Conservation (phyloP, 2,113 vertebrate genomes). For the human region GRCh38 chr19:2405501-2406000, state of each 20-base stretch:
- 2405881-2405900: too few relatives aligned
- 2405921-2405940: too few relatives aligned
- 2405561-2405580: too few relatives aligned
- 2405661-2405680: neutral
- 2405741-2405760: neutral
- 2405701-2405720: neutral
- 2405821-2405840: neutral
- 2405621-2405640: neutral
- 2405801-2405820: neutral
- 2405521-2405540: conserved; percentile 97
- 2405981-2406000: too few relatives aligned
- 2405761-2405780: fast-evolving
- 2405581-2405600: fast-evolving
- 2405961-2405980: too few relatives aligned
- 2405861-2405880: neutral
- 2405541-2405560: conserved; percentile 83
- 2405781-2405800: fast-evolving
- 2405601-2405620: fast-evolving
- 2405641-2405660: neutral
- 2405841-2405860: fast-evolving
- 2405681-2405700: neutral
- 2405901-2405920: too few relatives aligned
- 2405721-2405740: neutral
- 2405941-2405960: too few relatives aligned
- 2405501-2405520: conserved; percentile 89